Conservation (phyloP, 2,113 vertebrate genomes). For the Orientallactaga bullata region DNA sequence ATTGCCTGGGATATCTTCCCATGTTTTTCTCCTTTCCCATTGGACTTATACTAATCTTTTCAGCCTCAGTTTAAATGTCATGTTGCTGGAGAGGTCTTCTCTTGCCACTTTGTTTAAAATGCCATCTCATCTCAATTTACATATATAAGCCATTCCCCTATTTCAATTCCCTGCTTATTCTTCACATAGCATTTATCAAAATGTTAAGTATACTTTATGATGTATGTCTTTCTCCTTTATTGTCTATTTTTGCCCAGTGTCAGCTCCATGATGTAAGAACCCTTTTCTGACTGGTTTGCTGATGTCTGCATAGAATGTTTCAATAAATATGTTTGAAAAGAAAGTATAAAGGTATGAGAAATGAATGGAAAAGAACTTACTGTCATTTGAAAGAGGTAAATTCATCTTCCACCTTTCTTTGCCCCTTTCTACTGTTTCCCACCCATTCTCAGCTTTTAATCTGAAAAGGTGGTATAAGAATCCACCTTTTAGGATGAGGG, state of each 20-base stretch:
- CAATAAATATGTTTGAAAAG: background rate
- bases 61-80: background rate
- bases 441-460: background rate
- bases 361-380: background rate
- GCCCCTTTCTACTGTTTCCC: background rate
- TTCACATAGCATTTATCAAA: constrained; percentile 32
- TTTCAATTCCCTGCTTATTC: background rate
- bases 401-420: background rate
- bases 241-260: background rate
- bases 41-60: background rate
- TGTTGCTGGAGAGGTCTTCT: background rate
- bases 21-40: background rate
- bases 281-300: background rate
- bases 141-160: background rate
- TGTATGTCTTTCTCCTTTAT: background rate
- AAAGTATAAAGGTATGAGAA: constrained; percentile 7
- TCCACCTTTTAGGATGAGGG: background rate
- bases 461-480: background rate
- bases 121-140: background rate
- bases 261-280: background rate
- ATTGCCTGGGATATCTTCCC: background rate
- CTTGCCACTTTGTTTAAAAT: background rate
- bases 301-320: background rate
- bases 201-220: constrained; percentile 36
- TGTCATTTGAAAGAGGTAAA: constrained; percentile 29